Base-by-base conservation (phyloP, 2,797 vertebrate genomes). In the Astyanax mexicanus region DNA sequence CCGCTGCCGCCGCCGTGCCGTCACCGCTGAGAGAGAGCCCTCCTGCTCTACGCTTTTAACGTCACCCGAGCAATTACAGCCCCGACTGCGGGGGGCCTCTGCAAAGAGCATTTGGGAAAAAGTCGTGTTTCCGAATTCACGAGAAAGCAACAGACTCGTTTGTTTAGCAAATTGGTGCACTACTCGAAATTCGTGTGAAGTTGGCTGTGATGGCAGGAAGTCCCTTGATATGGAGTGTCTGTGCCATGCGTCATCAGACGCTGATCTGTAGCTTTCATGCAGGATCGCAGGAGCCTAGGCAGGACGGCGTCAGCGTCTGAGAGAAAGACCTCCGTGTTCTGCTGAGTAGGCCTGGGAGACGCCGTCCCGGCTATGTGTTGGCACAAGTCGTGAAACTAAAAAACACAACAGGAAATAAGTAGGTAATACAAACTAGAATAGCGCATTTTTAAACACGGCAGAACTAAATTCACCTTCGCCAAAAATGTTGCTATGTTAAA, bases 401-500 rank as follows among this genome's bases (percentile, higher is more conserved):
- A 74, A 81, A 78, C 78, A 80, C n/a, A n/a, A n/a, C n/a, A n/a
- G n/a, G n/a, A n/a, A n/a, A n/a, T n/a, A n/a, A n/a, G n/a, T n/a
- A n/a, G n/a, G n/a, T n/a, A n/a, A n/a, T n/a, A 74, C 44, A 69
- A 68, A 74, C 82, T 78, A 72, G 73, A 54, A 52, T 38, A 60
- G 38, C 69, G 78, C n/a, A n/a, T n/a, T n/a, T 77, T 76, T 78
- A 70, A 44, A 73, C 60, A 83, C 78, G 73, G 66, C 83, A 66
- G 71, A 83, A 69, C 69, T 55, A 32, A 77, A 82, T 72, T 69
- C 61, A 52, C 65, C 58, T 32, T 32, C 69, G 21, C 54, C 57
- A 71, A 69, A 79, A 78, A 68, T 60, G 81, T 69, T 66, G 73
- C 58, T 57, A 75, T 81, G 83, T 84, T 75, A 80, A 82, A 85